Evolutionary conservation across 2,888 invertebrate species (phyloP).

Genomic region (Amiota communis): DNA sequence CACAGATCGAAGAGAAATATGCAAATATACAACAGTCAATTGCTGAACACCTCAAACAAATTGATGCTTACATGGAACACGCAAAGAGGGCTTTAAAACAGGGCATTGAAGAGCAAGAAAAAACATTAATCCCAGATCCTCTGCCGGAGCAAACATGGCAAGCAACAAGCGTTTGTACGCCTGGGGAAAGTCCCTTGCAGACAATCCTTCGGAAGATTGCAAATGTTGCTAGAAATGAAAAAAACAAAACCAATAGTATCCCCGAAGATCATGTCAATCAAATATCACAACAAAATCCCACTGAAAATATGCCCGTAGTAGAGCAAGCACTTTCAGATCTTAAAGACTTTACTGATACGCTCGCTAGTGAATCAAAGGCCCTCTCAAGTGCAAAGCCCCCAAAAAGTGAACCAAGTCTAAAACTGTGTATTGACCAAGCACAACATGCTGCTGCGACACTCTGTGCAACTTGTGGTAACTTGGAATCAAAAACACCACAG

Average conservation of each 20-base stretch:
- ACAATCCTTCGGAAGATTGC: constrained; percentile 60
- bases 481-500: constrained; percentile 39
- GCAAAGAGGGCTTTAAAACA: constrained; percentile 69
- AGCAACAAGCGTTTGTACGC: constrained; percentile 41
- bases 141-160: constrained; percentile 44
- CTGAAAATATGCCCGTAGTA: constrained; percentile 70
- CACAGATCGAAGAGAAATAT: constrained; percentile 67
- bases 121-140: too few relatives aligned
- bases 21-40: constrained; percentile 71
- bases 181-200: constrained; percentile 65
- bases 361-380: constrained; percentile 40
- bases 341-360: constrained; percentile 56
- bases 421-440: not conserved
- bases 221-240: constrained; percentile 41
- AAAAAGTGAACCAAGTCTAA: not conserved
- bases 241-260: constrained; percentile 29
- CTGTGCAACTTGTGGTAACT: constrained; percentile 46
- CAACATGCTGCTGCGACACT: constrained; percentile 34
- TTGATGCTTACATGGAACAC: constrained; percentile 71
- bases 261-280: not conserved
- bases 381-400: not conserved
- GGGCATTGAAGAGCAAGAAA: constrained; percentile 45
- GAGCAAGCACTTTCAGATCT: constrained; percentile 69
- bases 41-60: constrained; percentile 70
- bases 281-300: constrained; percentile 37